A percentile compares a stretch with the other conserved stretches of the same genome.
Evolutionary conservation across 2,888 invertebrate species (phyloP).

Genomic region (Dryococelus australis): DNA sequence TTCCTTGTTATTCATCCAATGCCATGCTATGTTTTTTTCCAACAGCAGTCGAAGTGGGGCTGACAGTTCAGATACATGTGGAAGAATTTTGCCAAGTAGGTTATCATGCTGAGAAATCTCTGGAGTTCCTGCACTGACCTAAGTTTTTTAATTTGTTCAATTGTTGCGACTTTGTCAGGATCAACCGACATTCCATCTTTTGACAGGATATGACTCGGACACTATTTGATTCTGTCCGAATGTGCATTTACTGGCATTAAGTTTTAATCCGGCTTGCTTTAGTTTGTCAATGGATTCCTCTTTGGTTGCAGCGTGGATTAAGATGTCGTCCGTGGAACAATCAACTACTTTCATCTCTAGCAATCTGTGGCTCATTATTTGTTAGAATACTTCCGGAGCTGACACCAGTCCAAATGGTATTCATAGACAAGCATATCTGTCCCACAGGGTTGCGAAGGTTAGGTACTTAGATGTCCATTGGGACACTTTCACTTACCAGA

Average conservation of each 20-base stretch:
- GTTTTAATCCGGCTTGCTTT: not conserved
- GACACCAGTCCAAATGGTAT: not conserved
- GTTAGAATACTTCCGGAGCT: not conserved
- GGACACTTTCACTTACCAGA: no score
- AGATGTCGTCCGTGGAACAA: not conserved
- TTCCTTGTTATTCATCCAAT: no score
- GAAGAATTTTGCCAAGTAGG: not conserved
- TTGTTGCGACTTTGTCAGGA: no score
- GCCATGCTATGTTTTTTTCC: no score
- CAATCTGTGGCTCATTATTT: not conserved
- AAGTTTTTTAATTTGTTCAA: no score
- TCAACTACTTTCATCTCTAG: not conserved
- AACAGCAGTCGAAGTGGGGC: not conserved
- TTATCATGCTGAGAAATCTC: not conserved
- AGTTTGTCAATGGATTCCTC: not conserved
- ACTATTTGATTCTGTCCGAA: no score
- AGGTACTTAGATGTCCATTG: not conserved
- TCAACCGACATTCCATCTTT: no score
- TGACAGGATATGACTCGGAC: no score
- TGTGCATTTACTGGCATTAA: no score
- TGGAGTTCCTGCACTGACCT: not conserved
- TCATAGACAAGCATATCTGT: not conserved
- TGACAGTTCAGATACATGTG: not conserved
- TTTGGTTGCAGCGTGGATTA: not conserved
- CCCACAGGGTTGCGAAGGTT: not conserved